Conservation (phyloP, 2,888 invertebrate species). For the Megastigmus dorsalis region DNA sequence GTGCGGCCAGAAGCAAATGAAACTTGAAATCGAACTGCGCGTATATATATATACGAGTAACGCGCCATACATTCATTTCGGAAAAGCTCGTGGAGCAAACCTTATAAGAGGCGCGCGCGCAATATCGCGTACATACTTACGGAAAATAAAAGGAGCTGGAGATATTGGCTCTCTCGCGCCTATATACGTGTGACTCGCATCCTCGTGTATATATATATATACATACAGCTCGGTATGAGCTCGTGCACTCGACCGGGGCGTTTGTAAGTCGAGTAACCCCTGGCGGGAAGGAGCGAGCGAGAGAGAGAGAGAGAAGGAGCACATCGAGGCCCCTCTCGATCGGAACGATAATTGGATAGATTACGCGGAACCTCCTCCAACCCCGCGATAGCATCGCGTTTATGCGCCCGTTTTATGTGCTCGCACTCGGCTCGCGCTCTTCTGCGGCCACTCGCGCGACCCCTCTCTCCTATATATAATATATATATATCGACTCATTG, state of each 20-base stretch:
- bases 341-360: slow-evolving; percentile 74
- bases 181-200: slow-evolving; percentile 41
- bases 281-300: slow-evolving; percentile 39
- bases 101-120: neutral
- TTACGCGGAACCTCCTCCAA: slow-evolving; percentile 72
- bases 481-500: slow-evolving; percentile 46
- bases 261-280: slow-evolving; percentile 44
- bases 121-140: neutral
- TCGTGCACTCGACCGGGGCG: slow-evolving; percentile 10
- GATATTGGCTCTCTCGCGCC: slow-evolving; percentile 23
- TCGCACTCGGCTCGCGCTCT: too few relatives aligned
- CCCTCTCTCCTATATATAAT: too few relatives aligned
- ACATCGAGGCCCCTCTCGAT: slow-evolving; percentile 54
- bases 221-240: too few relatives aligned
- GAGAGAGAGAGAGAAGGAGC: slow-evolving; percentile 51
- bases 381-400: slow-evolving; percentile 69
- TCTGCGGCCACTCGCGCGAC: slow-evolving; percentile 57
- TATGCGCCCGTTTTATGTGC: slow-evolving; percentile 67
- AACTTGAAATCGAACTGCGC: neutral
- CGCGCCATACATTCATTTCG: slow-evolving; percentile 2
- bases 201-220: too few relatives aligned
- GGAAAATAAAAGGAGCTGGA: slow-evolving; percentile 9
- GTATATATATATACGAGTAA: neutral
- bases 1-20: neutral
- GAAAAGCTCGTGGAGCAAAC: neutral